phyloP scores from a whole-genome alignment of 2,113 vertebrate species.

The Piprites chloris region DNA sequence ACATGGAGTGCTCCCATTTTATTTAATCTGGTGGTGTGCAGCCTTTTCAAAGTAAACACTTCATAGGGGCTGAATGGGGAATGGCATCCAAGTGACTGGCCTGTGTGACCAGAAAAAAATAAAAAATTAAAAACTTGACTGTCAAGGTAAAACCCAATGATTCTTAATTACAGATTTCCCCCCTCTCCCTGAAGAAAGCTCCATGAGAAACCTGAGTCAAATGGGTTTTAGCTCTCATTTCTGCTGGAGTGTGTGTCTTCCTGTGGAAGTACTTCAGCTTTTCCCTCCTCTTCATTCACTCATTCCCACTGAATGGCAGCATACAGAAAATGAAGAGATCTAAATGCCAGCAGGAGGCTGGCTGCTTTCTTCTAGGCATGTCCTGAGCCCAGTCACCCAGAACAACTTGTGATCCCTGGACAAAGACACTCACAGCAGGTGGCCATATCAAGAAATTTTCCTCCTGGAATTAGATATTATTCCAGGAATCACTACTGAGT shows the following conservation, averaged over 20 bases:
- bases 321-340: constrained; percentile 93
- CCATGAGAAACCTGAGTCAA: constrained; percentile 61
- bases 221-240: constrained; percentile 59
- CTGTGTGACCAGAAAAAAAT: constrained; percentile 31
- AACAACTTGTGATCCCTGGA: constrained; percentile 95
- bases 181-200: background rate
- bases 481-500: constrained; percentile 91
- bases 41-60: constrained; percentile 79
- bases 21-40: constrained; percentile 76
- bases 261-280: constrained; percentile 59
- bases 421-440: constrained; percentile 91
- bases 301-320: constrained; percentile 80
- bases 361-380: constrained; percentile 86
- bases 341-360: constrained; percentile 90
- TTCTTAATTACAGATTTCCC: background rate
- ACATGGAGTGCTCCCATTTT: constrained; percentile 70
- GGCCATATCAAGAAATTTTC: constrained; percentile 92
- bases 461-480: constrained; percentile 95
- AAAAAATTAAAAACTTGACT: constrained; percentile 52
- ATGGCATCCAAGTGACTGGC: constrained; percentile 62
- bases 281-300: constrained; percentile 57
- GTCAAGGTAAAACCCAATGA: constrained; percentile 38
- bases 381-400: constrained; percentile 92
- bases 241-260: constrained; percentile 42
- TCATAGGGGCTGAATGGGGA: constrained; percentile 68